Base-by-base conservation (phyloP, 1,140 invertebrate genomes). In the Heliothis virescens region DNA sequence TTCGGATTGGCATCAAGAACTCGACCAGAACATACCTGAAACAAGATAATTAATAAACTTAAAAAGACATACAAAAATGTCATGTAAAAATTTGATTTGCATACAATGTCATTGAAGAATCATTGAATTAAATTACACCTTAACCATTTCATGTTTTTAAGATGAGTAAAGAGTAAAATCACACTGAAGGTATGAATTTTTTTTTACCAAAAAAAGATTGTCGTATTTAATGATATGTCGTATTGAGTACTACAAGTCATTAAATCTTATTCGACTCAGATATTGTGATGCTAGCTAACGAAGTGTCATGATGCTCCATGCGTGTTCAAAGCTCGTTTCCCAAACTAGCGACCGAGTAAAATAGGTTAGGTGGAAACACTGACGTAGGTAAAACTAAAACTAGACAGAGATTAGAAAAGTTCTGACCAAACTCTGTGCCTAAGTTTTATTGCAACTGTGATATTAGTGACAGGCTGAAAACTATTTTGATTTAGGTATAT, bases 11-110 rank as follows among this genome's bases (percentile, higher is more conserved):
- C 34, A 69, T 53, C 26, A 57, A 57, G 26, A 72, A 72, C 52
- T 53, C 50, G 69, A 74, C 16, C 55, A 72, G 55, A 82, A 82
- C 85, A 72, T 89, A 89, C 86, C 86, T 89, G 85, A 80, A 89
- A 88, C 80, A 86, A 85, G 79, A 84, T 65, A 52, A 82, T 82
- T 79, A 77, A 77, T 77, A 81, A 79, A 1, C 72, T 83, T 77
- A 76, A 62, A 41, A 41, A 41, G 1, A 41, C 9, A 1, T 41
- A 41, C 34, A 41, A 41, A 1, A 48, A 41, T 13, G 48, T 48
- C 41, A 12, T 53, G 26, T 52, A 29, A 71, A 52, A 12, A 69
- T 53, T n/a, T 10, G 9, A 26, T 21, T 18, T 48, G 4, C 16
- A 48, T 11, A 62, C 18, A 9, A 53, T 34, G 34, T 47, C 29